A percentile compares a stretch with the other conserved stretches of the same genome.
These are phyloP conservation scores for Ciconia maguari DNA, from an alignment of 2,113 vertebrate genomes.

Conservation along the genomic window DNA sequence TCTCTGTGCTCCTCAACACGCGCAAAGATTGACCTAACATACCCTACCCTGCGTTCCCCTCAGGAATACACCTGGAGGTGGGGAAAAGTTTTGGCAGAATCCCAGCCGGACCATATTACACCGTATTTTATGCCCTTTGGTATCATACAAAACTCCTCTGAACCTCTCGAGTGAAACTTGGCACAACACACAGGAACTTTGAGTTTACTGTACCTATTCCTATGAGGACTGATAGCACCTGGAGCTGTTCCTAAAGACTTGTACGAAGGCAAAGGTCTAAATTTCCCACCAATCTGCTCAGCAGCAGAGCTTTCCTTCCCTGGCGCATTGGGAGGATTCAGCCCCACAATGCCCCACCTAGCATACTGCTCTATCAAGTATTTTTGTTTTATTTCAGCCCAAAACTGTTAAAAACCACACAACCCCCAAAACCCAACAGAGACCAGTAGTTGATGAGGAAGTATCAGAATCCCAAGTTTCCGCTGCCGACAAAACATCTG, in stretches of 20 bases:
- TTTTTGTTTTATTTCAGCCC: neutral
- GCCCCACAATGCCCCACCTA: neutral
- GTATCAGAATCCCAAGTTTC: neutral
- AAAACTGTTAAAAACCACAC: neutral
- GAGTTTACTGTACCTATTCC: neutral
- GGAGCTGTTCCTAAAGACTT: rapidly evolving
- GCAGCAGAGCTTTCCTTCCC: neutral
- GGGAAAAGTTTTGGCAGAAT: neutral
- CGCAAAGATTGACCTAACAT: rapidly evolving
- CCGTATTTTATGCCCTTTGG: neutral
- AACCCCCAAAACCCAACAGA: neutral
- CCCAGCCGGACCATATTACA: neutral
- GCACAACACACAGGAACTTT: neutral
- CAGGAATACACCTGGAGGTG: rapidly evolving
- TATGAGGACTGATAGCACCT: rapidly evolving
- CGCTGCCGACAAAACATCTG: neutral
- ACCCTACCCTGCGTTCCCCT: neutral
- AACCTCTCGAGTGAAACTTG: neutral
- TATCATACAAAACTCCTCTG: rapidly evolving
- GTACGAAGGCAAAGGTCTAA: neutral
- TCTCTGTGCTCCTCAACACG: neutral
- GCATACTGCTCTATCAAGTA: neutral
- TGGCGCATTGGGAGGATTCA: neutral
- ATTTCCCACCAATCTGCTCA: neutral
- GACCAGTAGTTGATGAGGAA: neutral